Percentiles rank a stretch among this genome's conserved stretches.
Evolutionary conservation across 2,113 vertebrate species (phyloP).

Genomic region (Grammomys dolichurus): DNA sequence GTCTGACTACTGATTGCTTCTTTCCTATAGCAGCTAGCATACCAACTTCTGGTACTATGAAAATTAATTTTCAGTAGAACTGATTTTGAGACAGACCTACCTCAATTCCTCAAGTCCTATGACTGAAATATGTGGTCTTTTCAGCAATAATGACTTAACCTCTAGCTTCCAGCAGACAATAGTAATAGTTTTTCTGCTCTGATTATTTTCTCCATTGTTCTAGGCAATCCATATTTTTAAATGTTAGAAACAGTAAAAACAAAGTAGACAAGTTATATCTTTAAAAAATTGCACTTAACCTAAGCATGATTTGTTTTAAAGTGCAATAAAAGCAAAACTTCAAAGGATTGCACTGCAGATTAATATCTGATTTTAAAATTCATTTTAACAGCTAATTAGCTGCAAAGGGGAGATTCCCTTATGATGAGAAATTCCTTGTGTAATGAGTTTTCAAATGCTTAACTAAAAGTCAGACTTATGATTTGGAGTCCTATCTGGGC

Average conservation of each 20-base stretch:
- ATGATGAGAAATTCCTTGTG: not conserved
- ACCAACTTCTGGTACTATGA: not conserved
- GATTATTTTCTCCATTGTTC: not conserved
- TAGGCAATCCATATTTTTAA: not conserved
- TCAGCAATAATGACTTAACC: not conserved
- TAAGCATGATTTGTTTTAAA: not conserved
- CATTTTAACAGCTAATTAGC: not conserved
- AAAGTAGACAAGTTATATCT: not conserved
- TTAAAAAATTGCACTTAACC: not conserved
- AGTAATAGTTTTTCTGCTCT: not conserved
- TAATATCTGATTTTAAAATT: not conserved
- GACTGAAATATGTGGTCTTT: not conserved
- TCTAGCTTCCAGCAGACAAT: not conserved
- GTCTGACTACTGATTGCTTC: not conserved
- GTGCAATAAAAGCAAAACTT: not conserved
- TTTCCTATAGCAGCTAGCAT: not conserved
- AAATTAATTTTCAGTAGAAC: not conserved
- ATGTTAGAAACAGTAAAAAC: not conserved
- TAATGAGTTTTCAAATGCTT: conserved; percentile 2
- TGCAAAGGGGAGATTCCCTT: not conserved
- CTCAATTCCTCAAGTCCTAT: not conserved
- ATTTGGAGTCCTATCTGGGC: not conserved
- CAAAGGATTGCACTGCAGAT: not conserved
- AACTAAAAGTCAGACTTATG: not conserved
- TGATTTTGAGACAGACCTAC: not conserved